Evolutionary conservation across 2,113 vertebrate species (phyloP), one percentile per base, ranked within the genome.

Genomic region (Sylvietta virens): DNA sequence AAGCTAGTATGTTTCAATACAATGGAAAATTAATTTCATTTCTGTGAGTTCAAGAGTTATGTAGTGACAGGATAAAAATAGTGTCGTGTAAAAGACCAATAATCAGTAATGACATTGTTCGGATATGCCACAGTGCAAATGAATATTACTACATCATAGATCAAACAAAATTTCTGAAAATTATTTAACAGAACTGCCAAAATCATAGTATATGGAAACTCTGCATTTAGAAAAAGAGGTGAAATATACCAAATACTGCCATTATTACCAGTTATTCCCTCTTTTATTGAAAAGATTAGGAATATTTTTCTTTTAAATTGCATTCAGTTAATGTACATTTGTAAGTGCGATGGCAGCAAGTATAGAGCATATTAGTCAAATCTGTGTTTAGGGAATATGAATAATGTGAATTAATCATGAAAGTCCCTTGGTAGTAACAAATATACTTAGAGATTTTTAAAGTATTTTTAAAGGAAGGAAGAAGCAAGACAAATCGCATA

Each of bases 301-400:
- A 94, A 80, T 92, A 85, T 95, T 94, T 97, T 96, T 92, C 88
- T 87, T 96, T 81, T 71, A 90, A 86, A 94, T 92, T 93, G 15
- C 37, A 26, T 90, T 82, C 45, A 54, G 42, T 93, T 90, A 80
- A 82, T 83, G 54, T 90, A 88, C 84, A 66, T 95, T 91, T 95
- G 10, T 90, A 94, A 91, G 54, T 48, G 33, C 20, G 78, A 92
- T 85, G 74, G 85, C 85, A 93, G 71, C 1, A 1, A 82, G 58
- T 82, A 82, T 58, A 88, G 89, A 95, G 62, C 74, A 82, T 86
- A 88, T 95, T 92, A 95, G 58, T 96, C 62, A 96, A 96, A 96
- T 91, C 50, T 85, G 66, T 95, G 70, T 80, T 95, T 92, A 82
- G 90, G 93, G 95, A 95, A 93, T 95, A 94, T 72, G 78, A 96